Evolutionary conservation across 92 coral and sea anemone genomes (phyloP).

Genomic region (Zoanthus sansibaricus): DNA sequence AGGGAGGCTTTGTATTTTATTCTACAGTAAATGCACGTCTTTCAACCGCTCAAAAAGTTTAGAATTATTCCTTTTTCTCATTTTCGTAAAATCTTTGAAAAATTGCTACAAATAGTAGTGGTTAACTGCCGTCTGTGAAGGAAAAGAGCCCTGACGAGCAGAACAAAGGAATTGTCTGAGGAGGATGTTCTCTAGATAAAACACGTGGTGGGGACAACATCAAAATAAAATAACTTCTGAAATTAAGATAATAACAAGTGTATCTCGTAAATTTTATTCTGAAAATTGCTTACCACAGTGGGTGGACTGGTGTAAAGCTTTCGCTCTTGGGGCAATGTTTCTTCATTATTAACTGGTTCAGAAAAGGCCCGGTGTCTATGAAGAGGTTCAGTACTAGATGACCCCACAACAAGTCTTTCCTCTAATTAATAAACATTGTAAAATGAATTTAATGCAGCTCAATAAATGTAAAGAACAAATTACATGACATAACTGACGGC

Average conservation of each 20-base stretch:
- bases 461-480: neutral
- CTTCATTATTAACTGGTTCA: constrained; percentile 19
- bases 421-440: neutral
- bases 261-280: too few species aligned
- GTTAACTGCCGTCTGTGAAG: too few species aligned
- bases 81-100: neutral
- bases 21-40: neutral
- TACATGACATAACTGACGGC: neutral
- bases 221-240: too few species aligned
- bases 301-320: constrained; percentile 33
- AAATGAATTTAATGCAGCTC: neutral
- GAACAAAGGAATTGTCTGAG: too few species aligned
- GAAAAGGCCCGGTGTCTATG: constrained; percentile 25
- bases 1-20: neutral
- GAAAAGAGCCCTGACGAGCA: too few species aligned
- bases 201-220: too few species aligned
- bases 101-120: neutral
- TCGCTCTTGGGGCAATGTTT: neutral
- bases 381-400: constrained; percentile 1
- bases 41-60: neutral
- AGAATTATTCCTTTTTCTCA: neutral
- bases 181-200: too few species aligned
- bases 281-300: neutral
- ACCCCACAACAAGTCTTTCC: constrained; percentile 25
- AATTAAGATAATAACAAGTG: too few species aligned